phyloP scores from a whole-genome alignment of 2,888 invertebrate genomes.

The Leucophenga montana region DNA sequence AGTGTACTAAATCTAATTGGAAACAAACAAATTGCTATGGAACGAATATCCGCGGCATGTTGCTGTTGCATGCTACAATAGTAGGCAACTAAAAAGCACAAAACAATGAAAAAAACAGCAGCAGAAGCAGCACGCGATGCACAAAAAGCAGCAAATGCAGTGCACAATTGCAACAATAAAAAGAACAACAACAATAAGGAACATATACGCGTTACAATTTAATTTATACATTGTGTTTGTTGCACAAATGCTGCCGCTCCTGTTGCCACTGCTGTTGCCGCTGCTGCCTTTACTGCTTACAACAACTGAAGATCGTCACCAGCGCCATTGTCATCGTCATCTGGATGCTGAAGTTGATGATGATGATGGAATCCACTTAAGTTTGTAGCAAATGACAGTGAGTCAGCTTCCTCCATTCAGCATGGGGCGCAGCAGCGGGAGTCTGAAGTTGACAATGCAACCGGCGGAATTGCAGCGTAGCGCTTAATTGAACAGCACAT shows the following conservation, averaged over 20 bases:
- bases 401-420: conserved; percentile 30
- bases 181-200: conserved; percentile 38
- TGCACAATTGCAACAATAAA: conserved; percentile 28
- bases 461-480: conserved; percentile 29
- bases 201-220: conserved; percentile 60
- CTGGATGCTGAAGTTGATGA: background rate
- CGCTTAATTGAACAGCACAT: conserved; percentile 57
- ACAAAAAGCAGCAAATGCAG: conserved; percentile 34
- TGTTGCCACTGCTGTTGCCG: conserved; percentile 2
- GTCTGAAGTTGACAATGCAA: background rate
- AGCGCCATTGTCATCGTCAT: background rate
- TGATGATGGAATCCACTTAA: conserved; percentile 27
- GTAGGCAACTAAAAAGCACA: conserved; percentile 35
- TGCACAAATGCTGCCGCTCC: conserved; percentile 2
- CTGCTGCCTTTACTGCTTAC: background rate
- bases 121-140: conserved; percentile 27
- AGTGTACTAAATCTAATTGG: conserved; percentile 20
- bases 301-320: conserved; percentile 2
- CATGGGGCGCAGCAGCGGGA: conserved; percentile 29
- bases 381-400: conserved; percentile 36
- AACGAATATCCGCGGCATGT: conserved; percentile 8
- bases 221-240: conserved; percentile 52
- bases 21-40: conserved; percentile 5
- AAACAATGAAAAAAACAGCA: conserved; percentile 23
- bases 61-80: conserved; percentile 47